Percentiles rank a stretch among this genome's conserved stretches.
phyloP scores from a whole-genome alignment of 2,113 vertebrate genomes.

The Hippolais icterina region DNA sequence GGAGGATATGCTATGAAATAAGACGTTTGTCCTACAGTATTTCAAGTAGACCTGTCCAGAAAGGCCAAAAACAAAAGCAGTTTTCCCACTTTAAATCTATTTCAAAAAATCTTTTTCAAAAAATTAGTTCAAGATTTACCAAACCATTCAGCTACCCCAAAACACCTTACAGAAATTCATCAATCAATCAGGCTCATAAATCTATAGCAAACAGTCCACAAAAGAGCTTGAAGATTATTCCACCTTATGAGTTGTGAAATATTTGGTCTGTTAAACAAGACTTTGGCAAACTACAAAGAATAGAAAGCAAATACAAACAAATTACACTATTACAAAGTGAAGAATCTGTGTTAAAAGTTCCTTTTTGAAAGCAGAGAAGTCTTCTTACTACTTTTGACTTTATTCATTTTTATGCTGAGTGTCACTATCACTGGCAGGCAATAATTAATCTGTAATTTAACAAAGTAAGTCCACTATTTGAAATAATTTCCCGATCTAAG shows the following conservation, averaged over 20 bases:
- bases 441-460: background rate
- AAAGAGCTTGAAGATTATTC: background rate
- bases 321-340: background rate
- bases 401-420: background rate
- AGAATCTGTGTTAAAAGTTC: background rate
- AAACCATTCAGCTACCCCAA: background rate
- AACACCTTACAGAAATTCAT: background rate
- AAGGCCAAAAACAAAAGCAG: background rate
- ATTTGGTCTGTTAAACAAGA: background rate
- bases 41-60: background rate
- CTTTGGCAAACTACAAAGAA: background rate
- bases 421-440: background rate
- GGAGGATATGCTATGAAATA: slow-evolving; percentile 39
- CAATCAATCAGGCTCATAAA: background rate
- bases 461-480: background rate
- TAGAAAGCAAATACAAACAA: background rate
- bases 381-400: background rate
- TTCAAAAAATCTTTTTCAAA: background rate
- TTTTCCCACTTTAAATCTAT: background rate
- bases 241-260: background rate
- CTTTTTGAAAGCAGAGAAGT: background rate
- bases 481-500: background rate
- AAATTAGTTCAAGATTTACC: background rate
- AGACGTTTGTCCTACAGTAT: background rate
- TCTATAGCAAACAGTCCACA: background rate